A percentile compares a stretch with the other conserved stretches of the same genome.
Conservation (phyloP, 2,113 vertebrate genomes). For the Mesitornis unicolor region DNA sequence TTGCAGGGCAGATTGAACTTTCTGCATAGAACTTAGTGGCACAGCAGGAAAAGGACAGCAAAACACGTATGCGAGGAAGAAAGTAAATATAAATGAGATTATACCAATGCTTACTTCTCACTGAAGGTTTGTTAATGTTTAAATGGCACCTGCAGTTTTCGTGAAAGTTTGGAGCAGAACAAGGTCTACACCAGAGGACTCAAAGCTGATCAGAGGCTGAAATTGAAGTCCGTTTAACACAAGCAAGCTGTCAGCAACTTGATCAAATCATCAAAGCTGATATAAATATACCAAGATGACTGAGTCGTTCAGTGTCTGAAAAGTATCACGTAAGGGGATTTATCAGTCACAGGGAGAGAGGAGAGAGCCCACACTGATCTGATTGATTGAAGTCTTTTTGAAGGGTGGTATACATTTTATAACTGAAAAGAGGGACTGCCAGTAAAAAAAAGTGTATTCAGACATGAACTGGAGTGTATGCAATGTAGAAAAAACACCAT, state of each 20-base stretch:
- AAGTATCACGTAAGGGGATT: neutral
- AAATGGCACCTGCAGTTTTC: neutral
- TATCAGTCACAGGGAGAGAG: neutral
- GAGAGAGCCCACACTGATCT: neutral
- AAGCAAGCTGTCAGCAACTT: neutral
- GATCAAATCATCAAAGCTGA: neutral
- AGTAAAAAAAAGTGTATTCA: neutral
- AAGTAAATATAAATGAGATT: neutral
- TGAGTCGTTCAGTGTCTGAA: neutral
- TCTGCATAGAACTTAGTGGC: neutral
- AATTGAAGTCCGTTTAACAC: neutral
- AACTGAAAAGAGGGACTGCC: neutral
- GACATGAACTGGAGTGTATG: neutral
- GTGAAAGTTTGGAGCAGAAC: neutral
- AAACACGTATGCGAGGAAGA: accelerated
- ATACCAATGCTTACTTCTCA: neutral
- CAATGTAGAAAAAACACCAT: neutral
- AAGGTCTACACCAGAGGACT: neutral
- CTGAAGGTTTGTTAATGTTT: neutral
- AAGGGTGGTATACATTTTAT: neutral
- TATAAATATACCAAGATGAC: neutral
- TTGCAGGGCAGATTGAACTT: neutral
- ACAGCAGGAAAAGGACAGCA: neutral
- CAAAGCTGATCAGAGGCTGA: neutral
- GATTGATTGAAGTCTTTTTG: neutral